These are phyloP conservation scores for Darevskia mixta DNA, from an alignment of 2,797 vertebrate genomes.

Conservation along the genomic window DNA sequence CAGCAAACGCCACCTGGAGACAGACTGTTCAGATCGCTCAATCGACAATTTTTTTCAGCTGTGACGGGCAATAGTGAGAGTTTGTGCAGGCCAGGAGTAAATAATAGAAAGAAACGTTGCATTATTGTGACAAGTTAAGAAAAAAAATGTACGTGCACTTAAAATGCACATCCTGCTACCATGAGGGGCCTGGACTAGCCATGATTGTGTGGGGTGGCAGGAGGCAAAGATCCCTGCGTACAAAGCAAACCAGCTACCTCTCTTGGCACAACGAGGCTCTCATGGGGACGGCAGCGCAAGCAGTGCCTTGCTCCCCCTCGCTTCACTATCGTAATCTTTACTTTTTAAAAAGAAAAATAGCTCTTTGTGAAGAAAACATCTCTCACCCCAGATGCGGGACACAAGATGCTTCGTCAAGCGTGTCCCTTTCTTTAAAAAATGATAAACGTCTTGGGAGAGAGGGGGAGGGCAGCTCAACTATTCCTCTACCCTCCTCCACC, in stretches of 20 bases:
- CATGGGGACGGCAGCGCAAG: neutral
- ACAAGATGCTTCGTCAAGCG: conserved; percentile 30
- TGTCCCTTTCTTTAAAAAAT: conserved; percentile 58
- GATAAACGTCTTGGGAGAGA: neutral
- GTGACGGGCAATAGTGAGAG: too few relatives aligned
- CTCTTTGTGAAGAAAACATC: neutral
- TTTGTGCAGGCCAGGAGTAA: neutral
- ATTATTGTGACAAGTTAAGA: conserved; percentile 19
- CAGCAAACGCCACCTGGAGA: neutral
- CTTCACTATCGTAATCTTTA: neutral
- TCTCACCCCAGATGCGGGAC: conserved; percentile 13
- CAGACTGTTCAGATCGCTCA: too few relatives aligned
- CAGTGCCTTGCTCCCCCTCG: neutral
- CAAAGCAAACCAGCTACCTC: conserved; percentile 20
- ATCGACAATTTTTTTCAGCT: too few relatives aligned
- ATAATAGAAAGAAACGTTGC: neutral
- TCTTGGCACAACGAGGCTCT: conserved; percentile 16
- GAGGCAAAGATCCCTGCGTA: neutral
- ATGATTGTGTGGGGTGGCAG: too few relatives aligned
- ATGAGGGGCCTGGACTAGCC: neutral
- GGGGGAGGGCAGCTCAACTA: neutral
- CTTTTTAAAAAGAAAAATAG: neutral
- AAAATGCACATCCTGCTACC: neutral
- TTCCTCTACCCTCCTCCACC: too few relatives aligned
- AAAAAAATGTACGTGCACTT: conserved; percentile 14